phyloP scores from a whole-genome alignment of 1,140 invertebrate genomes.

The Lepidotrigona ventralis region DNA sequence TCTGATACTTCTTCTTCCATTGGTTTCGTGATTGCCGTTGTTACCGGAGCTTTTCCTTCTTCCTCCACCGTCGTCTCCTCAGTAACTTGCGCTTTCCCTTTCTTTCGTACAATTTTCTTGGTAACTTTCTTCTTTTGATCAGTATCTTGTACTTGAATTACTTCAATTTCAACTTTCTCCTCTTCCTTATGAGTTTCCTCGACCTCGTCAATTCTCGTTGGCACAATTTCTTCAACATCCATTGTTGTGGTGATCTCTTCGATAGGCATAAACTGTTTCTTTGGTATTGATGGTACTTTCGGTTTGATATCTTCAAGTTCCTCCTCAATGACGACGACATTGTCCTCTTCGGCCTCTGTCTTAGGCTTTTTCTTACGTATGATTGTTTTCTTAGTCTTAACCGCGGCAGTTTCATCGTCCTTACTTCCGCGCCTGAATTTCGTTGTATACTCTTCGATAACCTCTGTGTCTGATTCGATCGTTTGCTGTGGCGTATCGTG shows the following conservation, averaged over 20 bases:
- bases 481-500: conserved; percentile 74
- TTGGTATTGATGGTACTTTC: conserved; percentile 70
- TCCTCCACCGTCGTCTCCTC: conserved; percentile 72
- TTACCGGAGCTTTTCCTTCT: conserved; percentile 67
- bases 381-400: conserved; percentile 76
- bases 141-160: conserved; percentile 13
- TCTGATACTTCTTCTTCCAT: conserved; percentile 67
- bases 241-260: conserved; percentile 71
- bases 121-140: conserved; percentile 30
- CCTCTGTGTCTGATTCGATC: conserved; percentile 75
- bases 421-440: conserved; percentile 75
- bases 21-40: conserved; percentile 34
- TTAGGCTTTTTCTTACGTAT: conserved; percentile 69
- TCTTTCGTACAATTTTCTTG: conserved; percentile 71
- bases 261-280: conserved; percentile 75
- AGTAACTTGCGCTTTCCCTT: conserved; percentile 67
- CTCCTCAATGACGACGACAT: conserved; percentile 76
- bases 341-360: conserved; percentile 59
- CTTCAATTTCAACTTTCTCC: conserved; percentile 53
- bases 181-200: conserved; percentile 58
- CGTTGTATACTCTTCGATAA: conserved; percentile 77
- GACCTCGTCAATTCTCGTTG: conserved; percentile 55
- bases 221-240: conserved; percentile 60
- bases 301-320: conserved; percentile 74
- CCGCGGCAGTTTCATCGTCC: conserved; percentile 75